Evolutionary conservation across 2,113 vertebrate genomes (phyloP).

Genomic region (Cygnus atratus): DNA sequence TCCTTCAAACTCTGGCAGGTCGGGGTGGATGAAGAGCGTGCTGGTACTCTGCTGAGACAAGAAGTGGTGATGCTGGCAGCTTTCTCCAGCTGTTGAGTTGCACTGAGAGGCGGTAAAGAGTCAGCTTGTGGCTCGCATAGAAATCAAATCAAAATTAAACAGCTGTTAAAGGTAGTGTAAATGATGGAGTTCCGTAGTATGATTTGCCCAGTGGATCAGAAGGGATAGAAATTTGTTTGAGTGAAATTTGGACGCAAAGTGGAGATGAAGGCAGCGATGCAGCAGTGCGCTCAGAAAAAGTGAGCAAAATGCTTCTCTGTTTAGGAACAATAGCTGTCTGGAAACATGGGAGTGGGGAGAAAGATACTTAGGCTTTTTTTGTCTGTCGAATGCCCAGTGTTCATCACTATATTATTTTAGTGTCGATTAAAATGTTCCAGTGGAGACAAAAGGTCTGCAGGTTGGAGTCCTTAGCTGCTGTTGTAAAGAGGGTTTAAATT

Average conservation of each 20-base stretch:
- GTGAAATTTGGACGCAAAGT: fast-evolving
- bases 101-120: neutral
- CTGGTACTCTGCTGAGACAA: neutral
- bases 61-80: neutral
- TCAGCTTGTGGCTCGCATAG: neutral
- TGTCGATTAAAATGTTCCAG: neutral
- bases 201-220: neutral
- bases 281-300: neutral
- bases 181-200: neutral
- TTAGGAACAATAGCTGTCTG: neutral
- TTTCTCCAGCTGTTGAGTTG: neutral
- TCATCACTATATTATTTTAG: neutral
- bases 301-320: neutral
- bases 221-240: neutral
- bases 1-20: neutral
- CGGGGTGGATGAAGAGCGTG: neutral
- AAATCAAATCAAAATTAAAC: neutral
- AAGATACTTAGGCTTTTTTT: neutral
- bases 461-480: neutral
- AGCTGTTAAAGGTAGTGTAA: neutral
- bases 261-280: neutral
- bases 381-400: neutral
- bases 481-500: neutral
- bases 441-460: neutral
- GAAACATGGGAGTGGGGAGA: neutral